These are phyloP conservation scores for Agrochola litura DNA, from an alignment of 2,888 invertebrate genomes.

Conservation along the genomic window DNA sequence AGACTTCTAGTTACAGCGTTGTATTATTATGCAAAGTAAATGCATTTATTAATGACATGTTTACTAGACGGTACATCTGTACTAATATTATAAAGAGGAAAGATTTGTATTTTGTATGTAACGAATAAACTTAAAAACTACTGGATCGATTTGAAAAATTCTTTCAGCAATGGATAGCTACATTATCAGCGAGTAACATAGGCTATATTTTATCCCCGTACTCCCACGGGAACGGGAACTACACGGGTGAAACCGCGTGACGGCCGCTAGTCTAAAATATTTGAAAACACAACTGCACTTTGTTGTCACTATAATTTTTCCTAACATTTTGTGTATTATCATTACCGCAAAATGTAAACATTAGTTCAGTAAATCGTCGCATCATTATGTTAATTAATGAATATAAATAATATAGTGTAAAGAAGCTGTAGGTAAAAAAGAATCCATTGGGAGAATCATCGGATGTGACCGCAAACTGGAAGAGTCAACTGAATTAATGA, in stretches of 20 bases:
- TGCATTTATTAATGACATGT: background rate
- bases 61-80: background rate
- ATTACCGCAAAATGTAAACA: conserved; percentile 15
- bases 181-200: no score
- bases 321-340: background rate
- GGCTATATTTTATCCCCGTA: no score
- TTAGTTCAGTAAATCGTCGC: background rate
- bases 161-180: no score
- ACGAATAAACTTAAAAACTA: no score
- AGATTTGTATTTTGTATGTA: no score
- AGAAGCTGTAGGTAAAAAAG: conserved; percentile 22
- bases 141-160: no score
- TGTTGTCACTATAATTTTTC: background rate
- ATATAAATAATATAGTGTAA: background rate
- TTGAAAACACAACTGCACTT: background rate
- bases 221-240: no score
- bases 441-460: conserved; percentile 43
- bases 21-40: background rate
- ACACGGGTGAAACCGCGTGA: no score
- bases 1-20: no score
- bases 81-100: no score
- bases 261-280: background rate
- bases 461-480: conserved; percentile 51
- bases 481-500: conserved; percentile 49
- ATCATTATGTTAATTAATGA: conserved; percentile 12